phyloP scores from a whole-genome alignment of 1,140 invertebrate genomes.

The Ylistrum balloti region DNA sequence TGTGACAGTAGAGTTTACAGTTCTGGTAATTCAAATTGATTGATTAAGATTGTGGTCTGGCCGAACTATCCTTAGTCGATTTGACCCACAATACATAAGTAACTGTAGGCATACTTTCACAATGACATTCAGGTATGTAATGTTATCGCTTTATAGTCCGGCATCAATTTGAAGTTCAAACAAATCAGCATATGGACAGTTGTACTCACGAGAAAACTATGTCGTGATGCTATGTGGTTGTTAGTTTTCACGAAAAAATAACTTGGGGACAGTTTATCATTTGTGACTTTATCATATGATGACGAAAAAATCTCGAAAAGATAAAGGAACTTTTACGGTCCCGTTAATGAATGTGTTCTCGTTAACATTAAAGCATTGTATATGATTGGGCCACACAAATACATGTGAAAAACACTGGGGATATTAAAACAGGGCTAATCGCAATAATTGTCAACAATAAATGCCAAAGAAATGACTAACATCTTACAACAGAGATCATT shows the following conservation, averaged over 20 bases:
- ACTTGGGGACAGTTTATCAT: neutral
- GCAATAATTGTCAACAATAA: slow-evolving; percentile 1
- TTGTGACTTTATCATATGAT: neutral
- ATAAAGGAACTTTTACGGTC: neutral
- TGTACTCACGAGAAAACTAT: slow-evolving; percentile 25
- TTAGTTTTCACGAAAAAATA: neutral
- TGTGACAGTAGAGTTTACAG: no score
- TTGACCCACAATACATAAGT: no score
- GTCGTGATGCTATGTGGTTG: neutral
- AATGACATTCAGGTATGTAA: neutral
- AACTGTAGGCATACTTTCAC: neutral
- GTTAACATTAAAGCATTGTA: neutral
- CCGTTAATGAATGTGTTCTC: neutral
- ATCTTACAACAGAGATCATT: neutral
- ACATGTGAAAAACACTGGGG: slow-evolving; percentile 6
- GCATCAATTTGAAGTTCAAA: neutral
- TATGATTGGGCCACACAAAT: slow-evolving; percentile 16
- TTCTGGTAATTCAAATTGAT: no score
- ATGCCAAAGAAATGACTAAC: slow-evolving; percentile 30
- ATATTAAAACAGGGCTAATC: slow-evolving; percentile 21
- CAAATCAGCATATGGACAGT: neutral
- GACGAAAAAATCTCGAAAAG: neutral
- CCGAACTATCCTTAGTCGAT: no score
- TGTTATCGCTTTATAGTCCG: neutral
- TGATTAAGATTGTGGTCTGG: no score